Evolutionary conservation across 1,140 invertebrate genomes (phyloP).

Genomic region (Cydia splendana): DNA sequence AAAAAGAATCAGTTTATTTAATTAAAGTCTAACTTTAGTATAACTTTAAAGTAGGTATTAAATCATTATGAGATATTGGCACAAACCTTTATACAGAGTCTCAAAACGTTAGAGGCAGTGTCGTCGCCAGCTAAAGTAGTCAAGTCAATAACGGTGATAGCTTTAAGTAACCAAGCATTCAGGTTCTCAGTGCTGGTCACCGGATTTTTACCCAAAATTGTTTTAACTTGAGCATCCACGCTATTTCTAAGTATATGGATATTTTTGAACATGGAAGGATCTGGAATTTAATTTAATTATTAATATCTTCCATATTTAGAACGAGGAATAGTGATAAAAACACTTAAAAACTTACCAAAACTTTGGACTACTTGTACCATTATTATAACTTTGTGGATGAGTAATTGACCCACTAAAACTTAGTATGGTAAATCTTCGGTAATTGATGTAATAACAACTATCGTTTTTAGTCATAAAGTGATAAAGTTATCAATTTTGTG

Average conservation of each 20-base stretch:
- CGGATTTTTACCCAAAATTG: conserved; percentile 59
- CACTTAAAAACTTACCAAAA: conserved; percentile 41
- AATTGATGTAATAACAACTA: not conserved
- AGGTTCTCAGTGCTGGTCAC: conserved; percentile 78
- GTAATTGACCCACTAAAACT: not conserved
- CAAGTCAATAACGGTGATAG: conserved; percentile 93
- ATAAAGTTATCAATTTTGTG: conserved; percentile 14
- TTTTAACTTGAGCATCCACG: conserved; percentile 79
- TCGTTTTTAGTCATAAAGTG: not conserved
- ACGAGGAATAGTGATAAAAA: not conserved
- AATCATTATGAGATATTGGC: too few relatives aligned
- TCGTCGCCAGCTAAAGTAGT: conserved; percentile 96
- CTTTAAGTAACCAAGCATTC: conserved; percentile 89
- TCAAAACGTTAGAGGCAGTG: conserved; percentile 88
- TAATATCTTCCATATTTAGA: not conserved
- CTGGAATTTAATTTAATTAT: conserved; percentile 58
- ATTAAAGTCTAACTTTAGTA: too few relatives aligned
- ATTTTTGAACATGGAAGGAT: conserved; percentile 80
- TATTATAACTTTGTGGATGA: not conserved
- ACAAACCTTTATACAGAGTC: conserved; percentile 89
- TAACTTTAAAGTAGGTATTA: too few relatives aligned
- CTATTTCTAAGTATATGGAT: conserved; percentile 82
- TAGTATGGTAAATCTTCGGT: not conserved
- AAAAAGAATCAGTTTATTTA: too few relatives aligned
- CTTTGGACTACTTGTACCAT: conserved; percentile 41